Conservation (phyloP, 2,888 invertebrate genomes). For the Cremastobaeus sp. region DNA sequence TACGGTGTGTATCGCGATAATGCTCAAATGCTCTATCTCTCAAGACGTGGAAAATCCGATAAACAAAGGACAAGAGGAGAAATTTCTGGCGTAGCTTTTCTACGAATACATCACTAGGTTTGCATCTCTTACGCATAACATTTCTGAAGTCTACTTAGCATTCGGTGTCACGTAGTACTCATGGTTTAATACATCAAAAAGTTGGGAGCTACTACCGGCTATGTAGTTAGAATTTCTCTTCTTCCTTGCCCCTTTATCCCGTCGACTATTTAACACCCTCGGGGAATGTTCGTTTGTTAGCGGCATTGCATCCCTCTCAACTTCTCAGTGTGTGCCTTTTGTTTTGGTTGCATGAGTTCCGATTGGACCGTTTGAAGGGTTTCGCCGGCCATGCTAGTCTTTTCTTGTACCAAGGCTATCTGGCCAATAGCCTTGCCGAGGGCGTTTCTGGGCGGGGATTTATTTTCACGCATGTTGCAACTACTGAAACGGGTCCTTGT, state of each 20-base stretch:
- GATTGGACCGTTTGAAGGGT: slow-evolving; percentile 75
- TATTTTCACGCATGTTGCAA: slow-evolving; percentile 63
- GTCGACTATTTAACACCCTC: slow-evolving; percentile 58
- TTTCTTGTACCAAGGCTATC: slow-evolving; percentile 73
- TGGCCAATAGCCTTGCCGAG: slow-evolving; percentile 77
- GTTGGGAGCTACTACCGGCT: slow-evolving; percentile 60
- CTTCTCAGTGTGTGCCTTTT: slow-evolving; percentile 64
- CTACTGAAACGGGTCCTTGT: slow-evolving; percentile 40
- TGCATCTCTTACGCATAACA: slow-evolving; percentile 68
- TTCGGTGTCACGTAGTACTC: slow-evolving; percentile 78
- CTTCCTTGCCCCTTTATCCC: slow-evolving; percentile 48
- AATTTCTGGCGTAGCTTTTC: slow-evolving; percentile 5
- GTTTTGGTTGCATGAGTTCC: slow-evolving; percentile 64
- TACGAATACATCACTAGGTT: slow-evolving; percentile 39
- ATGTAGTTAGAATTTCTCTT: slow-evolving; percentile 17
- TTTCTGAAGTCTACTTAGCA: slow-evolving; percentile 76
- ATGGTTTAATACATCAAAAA: slow-evolving; percentile 78
- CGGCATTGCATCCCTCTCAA: slow-evolving; percentile 68
- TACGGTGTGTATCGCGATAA: slow-evolving; percentile 28
- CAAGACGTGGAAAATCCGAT: slow-evolving; percentile 43
- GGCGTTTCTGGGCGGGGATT: slow-evolving; percentile 76
- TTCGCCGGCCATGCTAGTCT: slow-evolving; percentile 76
- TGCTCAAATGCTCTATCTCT: slow-evolving; percentile 18
- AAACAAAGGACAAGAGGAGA: slow-evolving; percentile 36
- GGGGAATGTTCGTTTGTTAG: slow-evolving; percentile 72